Evolutionary conservation across 2,888 invertebrate genomes (phyloP), one percentile per base, ranked within the genome.

Genomic region (Parnassius mnemosyne): DNA sequence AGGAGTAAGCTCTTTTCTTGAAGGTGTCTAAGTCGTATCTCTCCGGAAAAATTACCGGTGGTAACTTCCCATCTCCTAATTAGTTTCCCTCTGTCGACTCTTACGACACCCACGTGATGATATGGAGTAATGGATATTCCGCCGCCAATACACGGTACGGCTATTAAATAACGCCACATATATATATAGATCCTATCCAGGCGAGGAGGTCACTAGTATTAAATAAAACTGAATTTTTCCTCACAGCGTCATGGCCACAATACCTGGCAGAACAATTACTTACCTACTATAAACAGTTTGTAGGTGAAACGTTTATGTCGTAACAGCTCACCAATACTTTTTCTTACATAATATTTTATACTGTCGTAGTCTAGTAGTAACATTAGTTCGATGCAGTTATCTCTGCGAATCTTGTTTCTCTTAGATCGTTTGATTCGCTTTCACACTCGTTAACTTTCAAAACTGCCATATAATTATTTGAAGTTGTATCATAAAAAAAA

Each of bases 261-360:
- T 43, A 55, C 25, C 25, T 44, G 25, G 25, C 51, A 16, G 16
- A 44, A 51, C 41, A 34, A 43, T 60, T 51, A 47, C 56, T 47
- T 57, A 7, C 5, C 34, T 34, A 34, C 46, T 13, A 12, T 12
- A 55, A 61, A 10, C 44, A 61, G 60, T 54, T 49, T 53, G 54
- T 49, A 42, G 55, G 61, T 61, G 61, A 61, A 61, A 61, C 61
- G 13, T 12, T 46, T 46, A 55, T 61, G 61, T 61, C 51, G 61
- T 51, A 61, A 61, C 51, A 11, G n/a, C n/a, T 10, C 44, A 51
- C 16, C 50, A 34, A 10, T 9, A 41, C 41, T 51, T 46, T 60
- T 60, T 60, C 44, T 56, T 52, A 25, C 25, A 10, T 10, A 56
- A 16, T 49, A 57, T 49, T 41, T 16, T 41, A 11, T 41, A 34